Evolutionary conservation across 2,797 vertebrate species (phyloP).

Genomic region (Xiphorhynchus erythropygius): DNA sequence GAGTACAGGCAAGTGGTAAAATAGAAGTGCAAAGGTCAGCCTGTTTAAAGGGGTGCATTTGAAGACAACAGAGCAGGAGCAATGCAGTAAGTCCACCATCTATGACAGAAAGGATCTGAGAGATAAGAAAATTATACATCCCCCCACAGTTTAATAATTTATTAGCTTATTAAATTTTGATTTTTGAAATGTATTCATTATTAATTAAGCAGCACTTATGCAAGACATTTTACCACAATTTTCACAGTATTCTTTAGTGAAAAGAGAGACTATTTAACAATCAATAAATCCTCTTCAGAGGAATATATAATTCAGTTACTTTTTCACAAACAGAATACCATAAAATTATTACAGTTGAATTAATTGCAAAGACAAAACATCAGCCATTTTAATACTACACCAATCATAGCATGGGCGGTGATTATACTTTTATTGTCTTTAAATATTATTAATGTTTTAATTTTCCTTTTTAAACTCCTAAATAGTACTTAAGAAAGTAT

Average conservation of each 20-base stretch:
- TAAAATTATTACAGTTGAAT: not conserved
- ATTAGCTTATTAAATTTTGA: conserved; percentile 52
- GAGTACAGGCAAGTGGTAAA: not conserved
- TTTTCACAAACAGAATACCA: not conserved
- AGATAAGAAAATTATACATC: not conserved
- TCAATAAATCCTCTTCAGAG: not conserved
- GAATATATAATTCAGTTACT: not conserved
- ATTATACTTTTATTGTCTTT: not conserved
- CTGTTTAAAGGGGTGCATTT: not conserved
- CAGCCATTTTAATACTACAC: not conserved
- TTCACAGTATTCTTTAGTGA: not conserved
- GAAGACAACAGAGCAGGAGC: not conserved
- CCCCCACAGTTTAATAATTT: conserved; percentile 18
- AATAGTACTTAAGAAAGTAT: not conserved
- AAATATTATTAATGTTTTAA: not conserved
- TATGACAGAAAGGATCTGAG: not conserved
- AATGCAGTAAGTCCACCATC: not conserved
- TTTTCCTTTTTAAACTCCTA: not conserved
- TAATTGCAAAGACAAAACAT: not conserved
- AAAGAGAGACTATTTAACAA: not conserved
- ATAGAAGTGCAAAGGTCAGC: not conserved
- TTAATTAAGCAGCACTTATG: conserved; percentile 30
- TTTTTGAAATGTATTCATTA: conserved; percentile 43
- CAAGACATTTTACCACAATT: not conserved
- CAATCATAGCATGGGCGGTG: not conserved